Evolutionary conservation across 1,140 invertebrate species (phyloP), one percentile per base, ranked within the genome.

Genomic region (Eumeta japonica): DNA sequence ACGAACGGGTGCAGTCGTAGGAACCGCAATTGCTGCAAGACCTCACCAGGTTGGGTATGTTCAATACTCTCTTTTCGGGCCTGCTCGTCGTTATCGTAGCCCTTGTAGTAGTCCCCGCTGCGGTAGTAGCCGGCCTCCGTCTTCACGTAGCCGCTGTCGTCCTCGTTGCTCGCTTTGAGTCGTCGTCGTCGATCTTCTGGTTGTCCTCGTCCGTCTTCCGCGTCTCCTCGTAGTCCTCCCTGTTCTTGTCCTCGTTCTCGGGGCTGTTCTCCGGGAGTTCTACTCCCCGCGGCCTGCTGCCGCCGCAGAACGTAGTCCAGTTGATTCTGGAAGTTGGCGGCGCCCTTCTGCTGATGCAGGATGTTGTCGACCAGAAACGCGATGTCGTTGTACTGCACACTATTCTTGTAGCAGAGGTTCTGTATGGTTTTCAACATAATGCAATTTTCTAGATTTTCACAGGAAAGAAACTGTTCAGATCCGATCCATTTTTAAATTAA

Each of bases 371-470:
- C 68, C 27, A 75, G 37, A 48, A 76, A 75, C 0, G 74, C 2
- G 72, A 75, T 2, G 70, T 62, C 71, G 75, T 75, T 14, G 63
- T 70, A 55, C 5, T 45, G 50, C 3, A 49, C 44, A 32, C 51
- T 58, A 5, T 41, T 37, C 33, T 68, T 71, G n/a, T 67, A 67
- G 27, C 59, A 68, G 36, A 71, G 37, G 34, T 58, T 67, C 17
- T 68, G 68, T 33, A 74, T 65, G 10, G 66, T 74, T 28, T 71
- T 70, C 51, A 73, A 55, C 68, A 73, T 73, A 60, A 64, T 68
- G 62, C 67, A 59, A 45, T 62, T 60, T 16, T 70, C 61, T n/a
- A n/a, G n/a, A n/a, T n/a, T n/a, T n/a, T n/a, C n/a, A n/a, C n/a
- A n/a, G n/a, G n/a, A n/a, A n/a, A n/a, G n/a, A n/a, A n/a, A n/a